Evolutionary conservation across 2,113 vertebrate genomes (phyloP), one percentile per base, ranked within the genome.

Genomic region (Hippocampus zosterae): DNA sequence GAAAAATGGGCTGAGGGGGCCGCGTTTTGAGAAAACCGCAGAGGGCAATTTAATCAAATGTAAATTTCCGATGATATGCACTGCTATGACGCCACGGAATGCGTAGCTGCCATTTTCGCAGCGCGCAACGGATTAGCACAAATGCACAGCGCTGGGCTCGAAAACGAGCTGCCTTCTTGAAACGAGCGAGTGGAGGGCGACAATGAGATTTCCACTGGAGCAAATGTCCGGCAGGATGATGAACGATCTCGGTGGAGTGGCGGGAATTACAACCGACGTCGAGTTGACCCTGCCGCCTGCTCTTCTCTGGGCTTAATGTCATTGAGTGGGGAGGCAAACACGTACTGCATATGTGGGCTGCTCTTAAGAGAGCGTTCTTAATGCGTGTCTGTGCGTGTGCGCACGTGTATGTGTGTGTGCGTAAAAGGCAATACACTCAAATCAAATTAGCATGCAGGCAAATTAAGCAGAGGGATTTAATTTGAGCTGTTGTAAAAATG

Each of bases 401-500:
- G 67, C 50, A 71, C 41, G 72, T 27, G 59, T 25, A 77, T 64
- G 70, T 60, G 71, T 42, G 72, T 27, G 60, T 25, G 80, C 65
- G 67, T 64, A 69, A 83, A 75, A 78, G 67, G 67, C 53, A 85
- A 86, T 46, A 75, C 86, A 90, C 91, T 90, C 57, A 88, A 90
- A 90, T 91, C 84, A 84, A 90, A 91, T 91, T 90, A 91, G 85
- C 85, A 88, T 88, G 86, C 82, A 83, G 85, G 86, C 79, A 91
- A 90, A 92, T 91, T 89, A 91, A 91, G 85, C 87, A 87, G 76
- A 88, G 84, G 84, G 89, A 91, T 90, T 92, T 90, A 91, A 91
- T 92, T 90, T 90, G 85, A 90, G 87, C 88, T 85, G 88, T 90
- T 90, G 88, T 91, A 91, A 90, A 91, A 91, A 91, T 90, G 88